phyloP scores from a whole-genome alignment of 2,113 vertebrate species.

The Amblyornis subalaris region DNA sequence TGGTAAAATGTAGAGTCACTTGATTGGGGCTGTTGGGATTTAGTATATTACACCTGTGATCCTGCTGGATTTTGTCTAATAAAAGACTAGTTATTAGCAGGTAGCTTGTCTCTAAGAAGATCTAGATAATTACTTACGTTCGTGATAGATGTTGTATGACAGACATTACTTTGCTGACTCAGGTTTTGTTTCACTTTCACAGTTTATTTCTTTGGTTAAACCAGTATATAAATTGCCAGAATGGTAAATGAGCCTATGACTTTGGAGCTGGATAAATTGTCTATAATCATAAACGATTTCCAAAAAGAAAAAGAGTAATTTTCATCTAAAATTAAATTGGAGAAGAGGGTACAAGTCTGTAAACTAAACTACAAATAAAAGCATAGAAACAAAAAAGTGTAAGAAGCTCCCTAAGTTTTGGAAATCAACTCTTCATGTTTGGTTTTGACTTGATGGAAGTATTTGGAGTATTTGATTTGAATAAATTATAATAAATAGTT shows the following conservation, averaged over 20 bases:
- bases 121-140: background rate
- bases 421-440: background rate
- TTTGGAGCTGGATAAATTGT: background rate
- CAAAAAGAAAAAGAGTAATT: background rate
- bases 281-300: background rate
- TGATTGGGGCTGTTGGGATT: rapidly evolving
- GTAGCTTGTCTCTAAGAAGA: background rate
- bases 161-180: background rate
- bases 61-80: background rate
- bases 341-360: background rate
- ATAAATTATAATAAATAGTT: background rate
- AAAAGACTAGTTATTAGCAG: background rate
- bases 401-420: background rate
- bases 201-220: background rate
- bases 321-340: background rate
- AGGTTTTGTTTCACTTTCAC: background rate
- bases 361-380: background rate
- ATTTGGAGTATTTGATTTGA: background rate
- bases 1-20: background rate
- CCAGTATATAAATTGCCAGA: background rate
- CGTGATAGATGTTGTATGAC: background rate
- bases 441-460: background rate
- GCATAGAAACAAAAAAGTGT: background rate
- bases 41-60: background rate
- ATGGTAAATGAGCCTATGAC: background rate